Evolutionary conservation across 1,140 invertebrate genomes (phyloP).

Genomic region (Cotesia typhae): DNA sequence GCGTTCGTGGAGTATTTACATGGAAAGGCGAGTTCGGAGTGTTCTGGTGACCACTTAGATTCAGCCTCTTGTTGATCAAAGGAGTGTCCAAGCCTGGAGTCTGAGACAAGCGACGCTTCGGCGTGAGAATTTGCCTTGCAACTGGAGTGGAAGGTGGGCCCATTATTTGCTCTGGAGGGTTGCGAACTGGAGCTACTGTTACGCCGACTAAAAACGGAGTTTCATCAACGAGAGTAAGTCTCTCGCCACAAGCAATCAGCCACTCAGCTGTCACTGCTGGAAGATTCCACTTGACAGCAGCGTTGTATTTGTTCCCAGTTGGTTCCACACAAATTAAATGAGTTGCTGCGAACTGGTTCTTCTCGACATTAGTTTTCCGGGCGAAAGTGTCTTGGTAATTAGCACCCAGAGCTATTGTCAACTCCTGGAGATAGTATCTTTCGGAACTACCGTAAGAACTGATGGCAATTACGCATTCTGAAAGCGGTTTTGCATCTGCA

Average conservation of each 20-base stretch:
- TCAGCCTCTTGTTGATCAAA: conserved; percentile 56
- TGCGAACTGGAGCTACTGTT: conserved; percentile 48
- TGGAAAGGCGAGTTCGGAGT: conserved; percentile 56
- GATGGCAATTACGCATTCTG: conserved; percentile 78
- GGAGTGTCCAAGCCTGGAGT: conserved; percentile 46
- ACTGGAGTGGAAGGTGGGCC: conserved; percentile 2
- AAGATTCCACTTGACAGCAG: conserved; percentile 84
- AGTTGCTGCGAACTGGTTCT: conserved; percentile 66
- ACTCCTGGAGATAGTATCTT: conserved; percentile 74
- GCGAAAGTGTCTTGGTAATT: conserved; percentile 73
- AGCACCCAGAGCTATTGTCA: conserved; percentile 78
- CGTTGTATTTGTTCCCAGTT: conserved; percentile 82
- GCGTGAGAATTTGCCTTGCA: conserved; percentile 42
- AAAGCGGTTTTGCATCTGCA: conserved; percentile 68
- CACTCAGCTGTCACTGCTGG: conserved; percentile 80
- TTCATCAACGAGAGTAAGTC: conserved; percentile 68
- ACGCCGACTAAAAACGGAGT: conserved; percentile 71
- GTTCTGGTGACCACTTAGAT: conserved; percentile 41
- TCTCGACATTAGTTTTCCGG: conserved; percentile 64
- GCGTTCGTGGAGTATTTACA: conserved; percentile 67
- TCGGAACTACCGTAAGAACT: conserved; percentile 79
- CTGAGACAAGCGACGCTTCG: conserved; percentile 43
- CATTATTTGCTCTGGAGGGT: conserved; percentile 12
- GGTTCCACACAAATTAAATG: conserved; percentile 80
- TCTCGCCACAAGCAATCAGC: conserved; percentile 75